Evolutionary conservation across 2,113 vertebrate genomes (phyloP), one percentile per base, ranked within the genome.

Genomic region (Podarcis muralis): DNA sequence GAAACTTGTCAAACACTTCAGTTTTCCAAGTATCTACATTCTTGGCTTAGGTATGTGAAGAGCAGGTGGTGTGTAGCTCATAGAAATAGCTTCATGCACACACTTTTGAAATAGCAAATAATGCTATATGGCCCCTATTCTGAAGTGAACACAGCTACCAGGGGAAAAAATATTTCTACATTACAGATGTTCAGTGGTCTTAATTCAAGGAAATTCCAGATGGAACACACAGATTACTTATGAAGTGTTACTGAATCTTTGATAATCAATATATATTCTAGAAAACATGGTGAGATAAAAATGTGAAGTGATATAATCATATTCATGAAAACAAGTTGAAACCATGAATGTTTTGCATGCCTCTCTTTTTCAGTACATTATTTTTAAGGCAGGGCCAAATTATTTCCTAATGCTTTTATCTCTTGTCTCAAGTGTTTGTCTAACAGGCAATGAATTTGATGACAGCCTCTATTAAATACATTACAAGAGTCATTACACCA

Each of bases 351-450:
- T 87, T 18, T 75, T 65, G 20, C 18, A 76, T 48, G 72, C 0
- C 79, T 48, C 2, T 4, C 23, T 83, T 85, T 76, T n/a, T 57
- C 43, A 83, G 30, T 32, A 69, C 16, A 76, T 86, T 89, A 78
- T 25, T 9, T 90, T 92, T 53, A 76, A 83, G 32, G 7, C 8
- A 90, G 43, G 27, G 89, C 86, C 32, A 83, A 18, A 90, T 84
- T 84, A 74, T 82, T 94, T 92, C 78, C 15, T 87, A 90, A 88
- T 66, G 68, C 77, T 87, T 94, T 90, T 3, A 76, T 89, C 66
- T 30, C 35, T 16, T 87, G 81, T 87, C 30, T 85, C 13, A 86
- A 0, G 4, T 86, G 57, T 32, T 92, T 88, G 1, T 85, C 22
- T 86, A 91, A 89, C 87, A 84, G 53, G 75, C 15, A 92, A 68